Evolutionary conservation across 2,113 vertebrate species (phyloP), one percentile per base, ranked within the genome.

Genomic region (Chloroceryle aenea): DNA sequence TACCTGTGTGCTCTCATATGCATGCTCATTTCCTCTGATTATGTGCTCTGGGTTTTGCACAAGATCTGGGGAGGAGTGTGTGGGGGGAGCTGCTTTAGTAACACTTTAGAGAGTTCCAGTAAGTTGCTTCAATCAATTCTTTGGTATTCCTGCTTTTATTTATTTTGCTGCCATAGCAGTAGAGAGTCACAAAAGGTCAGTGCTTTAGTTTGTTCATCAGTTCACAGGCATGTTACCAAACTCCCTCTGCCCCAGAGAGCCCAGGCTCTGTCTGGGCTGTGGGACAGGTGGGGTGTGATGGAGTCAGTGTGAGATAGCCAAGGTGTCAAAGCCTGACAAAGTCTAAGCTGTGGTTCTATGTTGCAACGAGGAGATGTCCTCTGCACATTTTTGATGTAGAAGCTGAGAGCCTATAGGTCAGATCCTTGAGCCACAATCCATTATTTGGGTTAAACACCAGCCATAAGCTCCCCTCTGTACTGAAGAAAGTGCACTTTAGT

Each of bases 301-400:
- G 22, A 50, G 2, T 3, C 25, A 38, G 27, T 4, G 0, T 2
- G 3, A 30, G 27, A 81, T 21, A 78, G 12, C 38, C 47, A 42
- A 5, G 1, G 7, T 29, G 50, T 30, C 0, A 0, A 53, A 42
- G 15, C 20, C 38, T 71, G 56, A 12, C 15, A 34, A 45, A 34
- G 34, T 36, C 23, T 50, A 26, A 85, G 64, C 12, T 87, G 15
- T 53, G 18, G 7, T 61, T 78, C 55, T 55, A 6, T 75, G 19
- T 19, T 38, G 50, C 45, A 84, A 59, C 50, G 66, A 67, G 50
- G 61, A 81, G 32, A 17, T 71, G 26, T 47, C n/a, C 21, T 52
- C 26, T 89, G 40, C 50, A 58, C 47, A 47, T 58, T 38, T 82
- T 82, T 48, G 14, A 45, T 82, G 67, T 72, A 63, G 63, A 18